Percentiles rank a stretch among this genome's conserved stretches.
phyloP scores from a whole-genome alignment of 2,113 vertebrate genomes.

The Percina caprodes region DNA sequence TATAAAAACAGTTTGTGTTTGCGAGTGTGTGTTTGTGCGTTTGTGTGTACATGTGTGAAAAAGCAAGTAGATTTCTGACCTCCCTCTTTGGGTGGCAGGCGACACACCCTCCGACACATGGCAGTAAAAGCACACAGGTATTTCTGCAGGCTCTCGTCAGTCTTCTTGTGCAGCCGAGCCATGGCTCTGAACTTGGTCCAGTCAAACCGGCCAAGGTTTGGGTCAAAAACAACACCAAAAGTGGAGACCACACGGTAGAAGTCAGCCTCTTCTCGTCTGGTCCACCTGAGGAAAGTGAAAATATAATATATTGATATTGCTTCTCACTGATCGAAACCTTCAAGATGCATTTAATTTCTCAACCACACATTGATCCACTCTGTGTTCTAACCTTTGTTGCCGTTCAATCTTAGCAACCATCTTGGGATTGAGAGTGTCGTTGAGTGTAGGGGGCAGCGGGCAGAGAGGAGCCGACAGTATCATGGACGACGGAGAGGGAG shows the following conservation, averaged over 20 bases:
- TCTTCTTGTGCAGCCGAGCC: slow-evolving; percentile 98
- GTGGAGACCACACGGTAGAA: slow-evolving; percentile 99
- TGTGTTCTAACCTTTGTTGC: slow-evolving; percentile 90
- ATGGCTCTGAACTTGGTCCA: slow-evolving; percentile 99
- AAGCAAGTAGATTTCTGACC: slow-evolving; percentile 70
- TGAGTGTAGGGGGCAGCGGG: slow-evolving; percentile 86
- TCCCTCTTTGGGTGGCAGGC: slow-evolving; percentile 94
- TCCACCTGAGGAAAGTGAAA: slow-evolving; percentile 87
- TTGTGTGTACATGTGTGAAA: slow-evolving; percentile 15
- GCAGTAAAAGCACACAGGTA: slow-evolving; percentile 96
- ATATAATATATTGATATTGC: neutral
- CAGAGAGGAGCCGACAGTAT: slow-evolving; percentile 86
- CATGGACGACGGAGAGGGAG: slow-evolving; percentile 77
- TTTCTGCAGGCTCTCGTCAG: slow-evolving; percentile 96
- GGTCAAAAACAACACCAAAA: slow-evolving; percentile 98
- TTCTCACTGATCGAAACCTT: neutral
- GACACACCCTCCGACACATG: slow-evolving; percentile 97
- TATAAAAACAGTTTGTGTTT: too few species aligned
- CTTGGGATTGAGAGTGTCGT: slow-evolving; percentile 93
- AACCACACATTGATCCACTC: neutral
- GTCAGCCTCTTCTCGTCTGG: slow-evolving; percentile 97
- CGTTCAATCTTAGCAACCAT: slow-evolving; percentile 98
- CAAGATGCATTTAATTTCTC: neutral
- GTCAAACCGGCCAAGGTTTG: slow-evolving; percentile 92
- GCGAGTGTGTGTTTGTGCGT: neutral